Conservation (phyloP, 2,888 invertebrate genomes). For the Melanchra persicariae region DNA sequence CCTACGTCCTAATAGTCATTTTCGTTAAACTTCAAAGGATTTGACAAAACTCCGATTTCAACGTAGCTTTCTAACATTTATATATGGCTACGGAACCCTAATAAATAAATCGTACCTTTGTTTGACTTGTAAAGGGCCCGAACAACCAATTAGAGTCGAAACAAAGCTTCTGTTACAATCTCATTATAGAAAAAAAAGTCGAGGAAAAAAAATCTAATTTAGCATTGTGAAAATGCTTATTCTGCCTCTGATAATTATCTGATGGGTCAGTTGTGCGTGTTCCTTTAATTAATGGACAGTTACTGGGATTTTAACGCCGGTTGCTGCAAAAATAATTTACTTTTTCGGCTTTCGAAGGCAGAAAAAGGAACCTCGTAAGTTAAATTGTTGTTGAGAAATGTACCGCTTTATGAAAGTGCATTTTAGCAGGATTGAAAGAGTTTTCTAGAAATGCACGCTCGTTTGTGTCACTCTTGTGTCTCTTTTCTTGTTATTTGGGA, state of each 20-base stretch:
- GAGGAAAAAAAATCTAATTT: constrained; percentile 40
- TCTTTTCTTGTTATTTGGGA: background rate
- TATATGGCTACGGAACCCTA: constrained; percentile 32
- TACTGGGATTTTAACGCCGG: constrained; percentile 39
- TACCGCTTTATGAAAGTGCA: background rate
- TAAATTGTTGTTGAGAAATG: constrained; percentile 9
- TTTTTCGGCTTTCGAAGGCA: constrained; percentile 7
- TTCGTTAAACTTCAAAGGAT: constrained; percentile 14
- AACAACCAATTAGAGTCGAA: constrained; percentile 61
- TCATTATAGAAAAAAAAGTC: constrained; percentile 55
- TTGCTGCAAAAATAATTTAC: constrained; percentile 2
- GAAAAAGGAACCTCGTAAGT: constrained; percentile 7
- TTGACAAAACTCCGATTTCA: constrained; percentile 3
- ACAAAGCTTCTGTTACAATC: constrained; percentile 58
- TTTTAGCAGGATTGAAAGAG: background rate
- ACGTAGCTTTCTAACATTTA: constrained; percentile 16
- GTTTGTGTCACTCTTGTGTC: background rate
- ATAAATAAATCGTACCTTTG: constrained; percentile 60
- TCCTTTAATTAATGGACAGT: constrained; percentile 50
- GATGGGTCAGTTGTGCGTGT: constrained; percentile 50
- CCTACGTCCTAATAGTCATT: background rate
- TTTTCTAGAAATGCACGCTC: background rate
- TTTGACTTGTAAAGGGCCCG: constrained; percentile 57
- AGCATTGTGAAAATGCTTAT: constrained; percentile 48
- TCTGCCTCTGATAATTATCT: constrained; percentile 55